Evolutionary conservation across 2,797 vertebrate species (phyloP).

Genomic region (Cirrhinus molitorella): DNA sequence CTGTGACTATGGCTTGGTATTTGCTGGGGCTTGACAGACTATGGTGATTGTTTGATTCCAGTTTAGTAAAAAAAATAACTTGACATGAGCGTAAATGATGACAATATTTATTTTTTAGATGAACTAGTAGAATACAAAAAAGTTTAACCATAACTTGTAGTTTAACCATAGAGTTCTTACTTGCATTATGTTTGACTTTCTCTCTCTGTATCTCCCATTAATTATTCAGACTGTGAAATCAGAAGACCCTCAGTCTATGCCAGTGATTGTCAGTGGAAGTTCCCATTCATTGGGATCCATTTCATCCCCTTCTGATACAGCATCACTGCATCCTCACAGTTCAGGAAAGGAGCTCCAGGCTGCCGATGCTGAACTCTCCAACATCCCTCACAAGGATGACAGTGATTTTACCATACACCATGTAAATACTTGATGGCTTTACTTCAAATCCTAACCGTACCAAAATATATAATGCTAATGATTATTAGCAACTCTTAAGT

Average conservation of each 20-base stretch:
- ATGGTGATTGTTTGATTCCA: not conserved
- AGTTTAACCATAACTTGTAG: too few species aligned
- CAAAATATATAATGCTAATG: not conserved
- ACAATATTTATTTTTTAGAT: too few species aligned
- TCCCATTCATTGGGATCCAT: constrained; percentile 60
- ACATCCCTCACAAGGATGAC: constrained; percentile 64
- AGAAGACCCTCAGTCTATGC: constrained; percentile 68
- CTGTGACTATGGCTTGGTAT: not conserved
- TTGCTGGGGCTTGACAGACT: not conserved
- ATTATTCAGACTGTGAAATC: constrained; percentile 61
- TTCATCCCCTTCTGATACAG: constrained; percentile 66
- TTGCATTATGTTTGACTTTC: not conserved
- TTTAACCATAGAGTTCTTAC: too few species aligned
- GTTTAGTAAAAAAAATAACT: too few species aligned
- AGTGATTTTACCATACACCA: constrained; percentile 68
- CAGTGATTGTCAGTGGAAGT: constrained; percentile 72
- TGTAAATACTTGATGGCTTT: constrained; percentile 64
- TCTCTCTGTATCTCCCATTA: not conserved
- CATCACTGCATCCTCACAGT: constrained; percentile 72
- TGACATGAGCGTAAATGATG: too few species aligned
- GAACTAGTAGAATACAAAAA: too few species aligned
- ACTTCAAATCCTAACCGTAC: not conserved
- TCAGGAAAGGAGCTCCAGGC: constrained; percentile 70
- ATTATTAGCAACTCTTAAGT: not conserved
- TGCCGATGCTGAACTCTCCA: constrained; percentile 64